Percentiles rank a stretch among this genome's conserved stretches.
These are phyloP conservation scores for Gila orcuttii DNA, from an alignment of 2,113 vertebrate species.

Conservation along the genomic window DNA sequence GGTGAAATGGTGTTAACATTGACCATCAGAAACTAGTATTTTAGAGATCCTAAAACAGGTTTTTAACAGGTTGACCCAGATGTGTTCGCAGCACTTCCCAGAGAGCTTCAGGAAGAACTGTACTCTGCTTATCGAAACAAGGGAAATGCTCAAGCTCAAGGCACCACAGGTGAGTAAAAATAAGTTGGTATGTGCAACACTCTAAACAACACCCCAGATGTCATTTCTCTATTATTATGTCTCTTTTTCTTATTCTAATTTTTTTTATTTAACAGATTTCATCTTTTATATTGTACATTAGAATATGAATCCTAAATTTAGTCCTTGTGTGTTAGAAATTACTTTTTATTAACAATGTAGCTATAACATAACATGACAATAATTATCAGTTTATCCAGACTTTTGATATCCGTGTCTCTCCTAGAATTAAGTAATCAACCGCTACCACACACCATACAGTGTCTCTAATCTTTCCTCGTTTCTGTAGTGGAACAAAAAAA, in stretches of 20 bases:
- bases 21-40: background rate
- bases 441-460: background rate
- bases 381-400: background rate
- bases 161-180: slow-evolving; percentile 60
- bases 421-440: background rate
- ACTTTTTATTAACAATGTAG: background rate
- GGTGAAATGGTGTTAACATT: background rate
- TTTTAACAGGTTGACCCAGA: slow-evolving; percentile 91
- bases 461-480: background rate
- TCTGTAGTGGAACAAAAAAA: slow-evolving; percentile 82
- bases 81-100: slow-evolving; percentile 92
- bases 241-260: background rate
- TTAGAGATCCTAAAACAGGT: background rate
- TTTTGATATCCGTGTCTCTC: background rate
- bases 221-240: background rate
- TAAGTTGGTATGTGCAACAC: background rate
- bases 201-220: no score
- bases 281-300: background rate
- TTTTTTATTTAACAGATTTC: background rate
- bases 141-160: slow-evolving; percentile 72
- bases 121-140: slow-evolving; percentile 86
- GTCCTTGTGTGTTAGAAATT: background rate
- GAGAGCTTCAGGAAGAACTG: slow-evolving; percentile 92
- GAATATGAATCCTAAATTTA: background rate
- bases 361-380: background rate